These are phyloP conservation scores for Cervus canadensis DNA, from an alignment of 2,113 vertebrate genomes.

Conservation along the genomic window DNA sequence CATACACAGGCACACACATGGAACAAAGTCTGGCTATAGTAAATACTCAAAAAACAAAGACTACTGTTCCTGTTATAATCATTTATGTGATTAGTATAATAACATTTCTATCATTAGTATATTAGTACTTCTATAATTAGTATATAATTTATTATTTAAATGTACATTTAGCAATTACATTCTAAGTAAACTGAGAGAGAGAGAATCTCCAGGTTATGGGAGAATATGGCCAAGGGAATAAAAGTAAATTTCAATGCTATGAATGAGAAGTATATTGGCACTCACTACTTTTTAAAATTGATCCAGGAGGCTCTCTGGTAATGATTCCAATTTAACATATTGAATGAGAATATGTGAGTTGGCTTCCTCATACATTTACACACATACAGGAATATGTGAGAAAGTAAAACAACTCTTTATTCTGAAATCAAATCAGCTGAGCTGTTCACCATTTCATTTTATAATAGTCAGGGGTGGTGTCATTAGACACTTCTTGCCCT, in stretches of 20 bases:
- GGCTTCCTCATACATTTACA: background rate
- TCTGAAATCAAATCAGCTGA: background rate
- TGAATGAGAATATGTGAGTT: background rate
- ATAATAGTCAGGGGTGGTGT: background rate
- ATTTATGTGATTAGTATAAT: background rate
- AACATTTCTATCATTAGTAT: background rate
- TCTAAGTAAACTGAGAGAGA: background rate
- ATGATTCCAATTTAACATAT: background rate
- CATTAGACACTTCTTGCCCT: background rate
- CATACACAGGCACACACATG: background rate
- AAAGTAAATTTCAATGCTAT: background rate
- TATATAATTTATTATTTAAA: background rate
- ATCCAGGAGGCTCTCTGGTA: no score
- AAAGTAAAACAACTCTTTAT: background rate
- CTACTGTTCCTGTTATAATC: background rate
- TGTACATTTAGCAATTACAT: background rate
- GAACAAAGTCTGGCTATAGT: background rate
- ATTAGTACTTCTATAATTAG: background rate
- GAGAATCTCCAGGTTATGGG: background rate
- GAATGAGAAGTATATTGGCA: background rate
- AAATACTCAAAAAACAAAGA: background rate
- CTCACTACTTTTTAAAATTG: background rate
- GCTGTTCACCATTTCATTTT: background rate
- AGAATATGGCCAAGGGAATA: background rate
- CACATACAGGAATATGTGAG: background rate